phyloP scores from a whole-genome alignment of 2,888 invertebrate genomes.

The Dione juno region DNA sequence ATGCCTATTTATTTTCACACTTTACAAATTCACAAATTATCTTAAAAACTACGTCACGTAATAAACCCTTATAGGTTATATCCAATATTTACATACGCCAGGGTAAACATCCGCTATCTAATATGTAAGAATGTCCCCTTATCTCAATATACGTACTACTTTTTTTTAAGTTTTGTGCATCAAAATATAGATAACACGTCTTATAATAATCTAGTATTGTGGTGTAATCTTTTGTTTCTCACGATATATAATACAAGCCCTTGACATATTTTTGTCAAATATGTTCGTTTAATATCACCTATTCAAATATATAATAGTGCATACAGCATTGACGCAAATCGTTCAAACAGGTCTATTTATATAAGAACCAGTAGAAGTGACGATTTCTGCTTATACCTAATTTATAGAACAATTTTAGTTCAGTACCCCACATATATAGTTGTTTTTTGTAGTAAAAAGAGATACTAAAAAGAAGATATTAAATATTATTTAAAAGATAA shows the following conservation, averaged over 20 bases:
- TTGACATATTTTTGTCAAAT: constrained; percentile 22
- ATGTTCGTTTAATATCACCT: neutral
- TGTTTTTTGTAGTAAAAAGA: neutral
- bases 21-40: constrained; percentile 31
- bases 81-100: constrained; percentile 42
- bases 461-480: neutral
- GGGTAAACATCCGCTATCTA: constrained; percentile 46
- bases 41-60: constrained; percentile 18
- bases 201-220: constrained; percentile 9
- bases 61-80: constrained; percentile 23
- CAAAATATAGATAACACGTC: constrained; percentile 34
- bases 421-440: neutral
- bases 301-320: constrained; percentile 11
- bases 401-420: neutral
- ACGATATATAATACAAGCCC: neutral
- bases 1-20: constrained; percentile 45
- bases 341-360: constrained; percentile 9
- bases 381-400: neutral
- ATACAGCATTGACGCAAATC: constrained; percentile 13
- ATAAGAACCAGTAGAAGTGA: constrained; percentile 6
- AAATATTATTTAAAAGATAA: too few relatives aligned
- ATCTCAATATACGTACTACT: constrained; percentile 29
- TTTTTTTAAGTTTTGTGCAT: constrained; percentile 36
- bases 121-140: constrained; percentile 40
- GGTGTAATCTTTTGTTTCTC: constrained; percentile 24